Percentiles rank a stretch among this genome's conserved stretches.
These are phyloP conservation scores for Ectropis crepuscularia DNA, from an alignment of 2,888 invertebrate species.

Conservation along the genomic window DNA sequence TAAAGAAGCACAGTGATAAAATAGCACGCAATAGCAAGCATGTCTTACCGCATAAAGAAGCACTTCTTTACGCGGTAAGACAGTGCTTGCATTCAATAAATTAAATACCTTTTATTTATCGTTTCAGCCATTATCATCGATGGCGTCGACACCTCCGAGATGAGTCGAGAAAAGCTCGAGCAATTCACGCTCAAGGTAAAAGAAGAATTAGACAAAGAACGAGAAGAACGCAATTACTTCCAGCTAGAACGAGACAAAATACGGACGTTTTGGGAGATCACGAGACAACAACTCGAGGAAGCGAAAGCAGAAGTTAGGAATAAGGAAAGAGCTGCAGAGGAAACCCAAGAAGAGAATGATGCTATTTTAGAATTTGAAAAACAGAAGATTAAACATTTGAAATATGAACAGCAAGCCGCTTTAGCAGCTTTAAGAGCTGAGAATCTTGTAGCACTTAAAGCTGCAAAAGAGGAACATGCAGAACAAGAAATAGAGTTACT, in stretches of 20 bases:
- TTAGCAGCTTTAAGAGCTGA: constrained; percentile 94
- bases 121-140: constrained; percentile 88
- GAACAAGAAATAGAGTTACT: constrained; percentile 91
- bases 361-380: constrained; percentile 94
- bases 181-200: constrained; percentile 93
- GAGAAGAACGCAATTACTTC: constrained; percentile 97
- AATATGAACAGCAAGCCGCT: constrained; percentile 95
- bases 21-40: too few species aligned
- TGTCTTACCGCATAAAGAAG: too few species aligned
- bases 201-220: constrained; percentile 96
- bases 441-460: constrained; percentile 91
- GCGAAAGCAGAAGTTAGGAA: constrained; percentile 88
- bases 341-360: constrained; percentile 94
- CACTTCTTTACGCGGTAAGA: not conserved
- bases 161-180: constrained; percentile 97
- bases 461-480: constrained; percentile 93
- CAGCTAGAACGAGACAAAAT: constrained; percentile 97
- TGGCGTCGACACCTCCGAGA: constrained; percentile 96
- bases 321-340: constrained; percentile 92
- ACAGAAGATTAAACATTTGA: constrained; percentile 96
- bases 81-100: not conserved
- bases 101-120: not conserved
- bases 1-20: too few species aligned
- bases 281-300: constrained; percentile 94
- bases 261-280: constrained; percentile 98